A percentile compares a stretch with the other conserved stretches of the same genome.
Evolutionary conservation across 2,888 invertebrate species (phyloP).

Genomic region (Baccha elongata): DNA sequence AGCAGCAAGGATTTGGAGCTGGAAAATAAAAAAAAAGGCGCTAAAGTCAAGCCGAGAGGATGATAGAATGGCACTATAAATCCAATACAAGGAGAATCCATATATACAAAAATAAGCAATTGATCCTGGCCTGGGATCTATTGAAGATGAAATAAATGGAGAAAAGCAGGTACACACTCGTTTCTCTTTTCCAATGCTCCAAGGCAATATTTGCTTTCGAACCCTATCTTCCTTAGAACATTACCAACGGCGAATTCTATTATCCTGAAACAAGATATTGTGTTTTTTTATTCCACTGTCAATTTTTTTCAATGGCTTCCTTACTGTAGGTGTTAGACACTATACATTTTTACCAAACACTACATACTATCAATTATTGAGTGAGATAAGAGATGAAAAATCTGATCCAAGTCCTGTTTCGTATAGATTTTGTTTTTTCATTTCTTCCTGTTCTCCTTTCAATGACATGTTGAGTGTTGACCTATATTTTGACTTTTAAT

Average conservation of each 20-base stretch:
- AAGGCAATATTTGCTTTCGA: conserved; percentile 32
- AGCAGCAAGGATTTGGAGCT: neutral
- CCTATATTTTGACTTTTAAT: too few species aligned
- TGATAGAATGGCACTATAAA: conserved; percentile 44
- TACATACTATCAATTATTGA: too few species aligned
- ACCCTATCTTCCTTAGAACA: conserved; percentile 5
- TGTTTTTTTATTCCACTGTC: too few species aligned
- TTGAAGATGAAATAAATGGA: conserved; percentile 2
- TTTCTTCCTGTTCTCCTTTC: too few species aligned
- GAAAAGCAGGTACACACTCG: conserved; percentile 18
- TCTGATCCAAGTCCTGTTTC: too few species aligned
- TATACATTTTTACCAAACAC: too few species aligned
- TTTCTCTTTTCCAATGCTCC: neutral
- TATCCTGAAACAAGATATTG: conserved; percentile 54
- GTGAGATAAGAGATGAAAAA: too few species aligned
- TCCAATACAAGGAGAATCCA: conserved; percentile 21
- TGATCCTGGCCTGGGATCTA: conserved; percentile 43
- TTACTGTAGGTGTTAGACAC: too few species aligned
- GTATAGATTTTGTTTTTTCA: too few species aligned
- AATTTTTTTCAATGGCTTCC: neutral
- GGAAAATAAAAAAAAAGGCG: conserved; percentile 5
- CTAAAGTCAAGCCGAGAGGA: conserved; percentile 37
- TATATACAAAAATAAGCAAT: conserved; percentile 54
- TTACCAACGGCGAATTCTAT: conserved; percentile 27
- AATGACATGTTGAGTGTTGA: too few species aligned